Evolutionary conservation across 1,140 invertebrate species (phyloP), one percentile per base, ranked within the genome.

Genomic region (Scaptomyza montana): DNA sequence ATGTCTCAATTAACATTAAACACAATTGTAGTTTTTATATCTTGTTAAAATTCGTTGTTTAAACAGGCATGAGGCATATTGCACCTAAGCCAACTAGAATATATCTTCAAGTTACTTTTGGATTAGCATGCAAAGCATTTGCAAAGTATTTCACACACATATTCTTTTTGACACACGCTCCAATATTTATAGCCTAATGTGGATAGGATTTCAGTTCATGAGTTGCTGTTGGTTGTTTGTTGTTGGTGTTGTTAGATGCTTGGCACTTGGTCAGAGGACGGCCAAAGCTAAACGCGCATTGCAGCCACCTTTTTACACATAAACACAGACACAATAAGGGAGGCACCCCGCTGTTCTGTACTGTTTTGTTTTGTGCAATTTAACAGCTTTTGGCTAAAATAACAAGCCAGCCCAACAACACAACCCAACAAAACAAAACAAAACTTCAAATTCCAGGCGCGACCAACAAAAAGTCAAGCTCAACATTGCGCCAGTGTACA

Each of bases 301-400:
- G 47, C 64, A 68, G 67, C 50, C 66, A 60, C 61, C 77, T 75
- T 63, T 74, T 63, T 65, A 61, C 13, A 71, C 21, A 16, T 16
- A 16, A 16, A 53, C 55, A 49, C 45, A 30, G 30, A 30, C 55
- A 72, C 55, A 36, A 19, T 2, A 12, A 41, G 9, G 41, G 2
- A 49, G 57, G 62, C 50, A 12, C 33, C 30, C 47, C 56, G 43
- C 62, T 54, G 45, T 63, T 69, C 12, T 65, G 33, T 9, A 30
- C 60, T 71, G 66, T 71, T 87, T 87, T 89, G 80, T 80, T 89
- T 89, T 85, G 77, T 79, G 84, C 84, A 87, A 87, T 87, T 89
- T 87, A 87, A 87, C 84, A 87, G 84, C 84, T 87, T 87, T 89
- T 87, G 84, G 78, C 84, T 78, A 89, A 87, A 89, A 89, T 87